Evolutionary conservation across 92 coral and sea anemone genomes (phyloP).

Genomic region (Palythoa heliodiscus): DNA sequence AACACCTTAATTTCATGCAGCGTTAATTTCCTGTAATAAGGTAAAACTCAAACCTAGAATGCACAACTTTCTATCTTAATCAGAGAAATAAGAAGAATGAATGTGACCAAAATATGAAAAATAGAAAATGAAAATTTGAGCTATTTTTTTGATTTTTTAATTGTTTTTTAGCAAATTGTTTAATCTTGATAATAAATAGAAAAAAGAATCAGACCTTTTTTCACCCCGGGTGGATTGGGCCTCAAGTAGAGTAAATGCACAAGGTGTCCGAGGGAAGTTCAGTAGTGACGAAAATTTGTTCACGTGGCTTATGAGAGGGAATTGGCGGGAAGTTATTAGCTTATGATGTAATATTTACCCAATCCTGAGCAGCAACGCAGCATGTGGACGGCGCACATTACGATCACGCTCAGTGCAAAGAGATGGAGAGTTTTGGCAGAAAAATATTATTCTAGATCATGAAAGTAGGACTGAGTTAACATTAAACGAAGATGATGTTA

Average conservation of each 20-base stretch:
- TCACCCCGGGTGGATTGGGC: conserved; percentile 8
- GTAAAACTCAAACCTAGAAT: too few relatives aligned
- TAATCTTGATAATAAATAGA: background rate
- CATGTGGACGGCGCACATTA: background rate
- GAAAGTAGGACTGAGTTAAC: conserved; percentile 23
- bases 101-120: too few relatives aligned
- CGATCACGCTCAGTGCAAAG: background rate
- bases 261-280: conserved; percentile 15
- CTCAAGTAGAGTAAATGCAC: background rate
- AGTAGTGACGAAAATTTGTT: background rate
- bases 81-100: too few relatives aligned
- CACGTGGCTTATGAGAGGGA: background rate
- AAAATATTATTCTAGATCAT: conserved; percentile 20
- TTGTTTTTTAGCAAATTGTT: too few relatives aligned
- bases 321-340: conserved; percentile 18
- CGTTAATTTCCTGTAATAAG: too few relatives aligned
- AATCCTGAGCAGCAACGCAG: background rate
- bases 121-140: too few relatives aligned
- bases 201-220: conserved; percentile 11
- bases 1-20: too few relatives aligned
- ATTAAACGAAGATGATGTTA: conserved; percentile 23
- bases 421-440: conserved; percentile 4
- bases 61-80: too few relatives aligned
- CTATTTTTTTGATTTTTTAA: too few relatives aligned
- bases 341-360: background rate